Evolutionary conservation across 2,113 vertebrate genomes (phyloP), one percentile per base, ranked within the genome.

Genomic region (Passer montanus): DNA sequence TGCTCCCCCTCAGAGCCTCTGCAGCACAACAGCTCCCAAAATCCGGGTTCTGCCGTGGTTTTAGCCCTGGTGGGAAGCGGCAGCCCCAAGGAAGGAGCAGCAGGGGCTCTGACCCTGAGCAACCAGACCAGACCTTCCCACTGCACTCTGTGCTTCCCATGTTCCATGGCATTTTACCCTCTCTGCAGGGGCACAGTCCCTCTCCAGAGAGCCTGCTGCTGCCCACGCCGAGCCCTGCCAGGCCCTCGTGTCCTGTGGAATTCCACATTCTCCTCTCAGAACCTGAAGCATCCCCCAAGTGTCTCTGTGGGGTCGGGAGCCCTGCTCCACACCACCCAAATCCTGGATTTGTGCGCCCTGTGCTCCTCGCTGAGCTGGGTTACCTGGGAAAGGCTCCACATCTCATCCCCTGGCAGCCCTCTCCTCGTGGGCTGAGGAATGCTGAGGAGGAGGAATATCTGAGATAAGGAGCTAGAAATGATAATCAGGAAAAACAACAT

Each of bases 31-130:
- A 5, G 21, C 56, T 6, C 53, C 20, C 1, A 35, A 43, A 10
- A 24, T 1, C 2, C 1, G 8, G 0, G 0, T 7, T 23, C 30
- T 35, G 8, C n/a, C 0, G 2, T 9, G 60, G 6, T 0, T 47
- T 53, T 2, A 23, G 37, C 68, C 2, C 22, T 1, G 8, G 5
- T 3, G 64, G 41, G 14, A 31, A 22, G 70, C 39, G 58, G 59
- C 47, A 84, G 43, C 33, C 33, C 17, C 20, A 2, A 24, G 44
- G 39, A 4, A 17, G 53, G 47, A 1, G 20, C 69, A 18, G 60
- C 46, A 24, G 11, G 4, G 46, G 46, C 49, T 9, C 0, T 7
- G 24, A 2, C 31, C 28, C 64, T 3, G 12, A 4, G 28, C 28
- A 3, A 72, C 4, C 53, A 41, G 23, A 5, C 12, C 26, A 19